These are phyloP conservation scores for Proisotoma minuta DNA, from an alignment of 2,888 invertebrate genomes.

Conservation along the genomic window DNA sequence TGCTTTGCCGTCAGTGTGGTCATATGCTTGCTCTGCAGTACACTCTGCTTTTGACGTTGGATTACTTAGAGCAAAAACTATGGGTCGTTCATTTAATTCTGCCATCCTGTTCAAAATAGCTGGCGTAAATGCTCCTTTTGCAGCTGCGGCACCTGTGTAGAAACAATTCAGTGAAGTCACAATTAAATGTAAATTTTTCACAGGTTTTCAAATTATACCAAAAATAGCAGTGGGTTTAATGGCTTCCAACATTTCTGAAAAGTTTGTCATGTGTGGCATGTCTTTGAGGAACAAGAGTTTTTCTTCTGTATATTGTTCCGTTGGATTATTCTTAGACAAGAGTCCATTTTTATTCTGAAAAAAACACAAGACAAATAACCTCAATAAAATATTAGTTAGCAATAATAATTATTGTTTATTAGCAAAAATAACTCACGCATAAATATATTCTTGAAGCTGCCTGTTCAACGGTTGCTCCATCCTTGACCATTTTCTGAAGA, in stretches of 20 bases:
- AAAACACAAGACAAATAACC: no score
- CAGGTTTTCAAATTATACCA: constrained; percentile 57
- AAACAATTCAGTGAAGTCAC: background rate
- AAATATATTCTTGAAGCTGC: constrained; percentile 77
- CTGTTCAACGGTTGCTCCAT: constrained; percentile 69
- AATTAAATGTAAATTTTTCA: background rate
- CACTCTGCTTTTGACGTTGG: constrained; percentile 98
- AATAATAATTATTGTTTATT: constrained; percentile 6
- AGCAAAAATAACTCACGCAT: constrained; percentile 29
- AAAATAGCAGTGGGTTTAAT: constrained; percentile 87
- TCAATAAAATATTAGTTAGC: background rate
- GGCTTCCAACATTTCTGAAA: constrained; percentile 72
- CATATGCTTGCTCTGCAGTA: constrained; percentile 97
- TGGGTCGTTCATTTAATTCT: constrained; percentile 61
- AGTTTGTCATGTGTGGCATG: constrained; percentile 67
- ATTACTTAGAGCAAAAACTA: constrained; percentile 97
- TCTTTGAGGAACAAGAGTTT: constrained; percentile 77
- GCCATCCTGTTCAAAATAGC: constrained; percentile 61
- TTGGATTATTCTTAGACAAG: constrained; percentile 74
- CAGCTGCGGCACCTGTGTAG: constrained; percentile 76
- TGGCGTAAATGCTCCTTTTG: constrained; percentile 87
- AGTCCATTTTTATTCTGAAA: constrained; percentile 80
- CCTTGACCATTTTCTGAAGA: constrained; percentile 84
- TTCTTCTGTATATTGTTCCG: constrained; percentile 68
- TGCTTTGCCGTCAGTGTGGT: constrained; percentile 72